Evolutionary conservation across 2,888 invertebrate species (phyloP), one percentile per base, ranked within the genome.

Genomic region (Tridacna crocea): DNA sequence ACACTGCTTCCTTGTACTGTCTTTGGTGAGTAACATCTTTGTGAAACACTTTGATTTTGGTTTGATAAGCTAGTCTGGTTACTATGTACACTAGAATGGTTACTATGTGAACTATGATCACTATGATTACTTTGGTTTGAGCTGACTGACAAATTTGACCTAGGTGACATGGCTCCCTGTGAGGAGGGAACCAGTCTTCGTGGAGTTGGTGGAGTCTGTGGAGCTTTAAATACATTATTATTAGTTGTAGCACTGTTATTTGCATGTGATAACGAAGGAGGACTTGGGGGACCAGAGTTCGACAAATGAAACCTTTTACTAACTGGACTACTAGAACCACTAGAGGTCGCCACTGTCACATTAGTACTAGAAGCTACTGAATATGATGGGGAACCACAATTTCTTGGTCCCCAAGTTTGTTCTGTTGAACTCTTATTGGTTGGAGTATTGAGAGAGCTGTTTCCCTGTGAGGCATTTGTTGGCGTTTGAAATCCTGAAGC

Each of bases 251-350:
- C 70, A 70, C 70, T 70, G 70, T 51, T 70, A 17, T n/a, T 66
- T 63, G 79, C 70, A 63, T 85, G 85, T 36, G 85, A 79, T 66
- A 87, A 66, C 26, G 84, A 83, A 26, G 88, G 89, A 15, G 87
- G 85, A 83, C 90, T 91, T 15, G 89, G 88, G 24, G 91, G 90
- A 36, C 90, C 90, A n/a, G 91, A 91, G 48, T 82, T 88, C 27
- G 92, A 91, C 73, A 90, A 75, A 82, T 92, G 92, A 74, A 91
- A 91, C 58, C 92, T 78, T 72, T 92, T 92, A 80, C 90, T 90
- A 48, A 91, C 91, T 48, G 92, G 92, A 72, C 92, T 92, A 82
- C 89, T 92, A 26, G 91, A 91, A 17, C 91, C 91, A 81, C 91
- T 91, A 63, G 91, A 91, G 26, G 89, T 88, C 55, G 90, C 90